phyloP scores from a whole-genome alignment of 2,797 vertebrate genomes.

The Gambelia wislizenii region DNA sequence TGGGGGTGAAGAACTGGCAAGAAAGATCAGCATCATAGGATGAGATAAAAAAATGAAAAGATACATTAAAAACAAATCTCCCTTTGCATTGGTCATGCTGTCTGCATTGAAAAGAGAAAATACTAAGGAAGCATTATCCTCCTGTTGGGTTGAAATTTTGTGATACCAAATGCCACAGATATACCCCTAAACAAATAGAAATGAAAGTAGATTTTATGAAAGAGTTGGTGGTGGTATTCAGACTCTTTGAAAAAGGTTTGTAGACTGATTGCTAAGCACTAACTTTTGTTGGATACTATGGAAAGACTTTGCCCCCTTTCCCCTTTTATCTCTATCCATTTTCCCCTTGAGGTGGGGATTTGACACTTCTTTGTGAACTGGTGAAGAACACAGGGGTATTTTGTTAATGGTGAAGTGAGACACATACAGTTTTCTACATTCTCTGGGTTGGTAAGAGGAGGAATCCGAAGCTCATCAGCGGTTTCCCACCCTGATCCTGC shows the following conservation, averaged over 20 bases:
- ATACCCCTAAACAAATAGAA: constrained; percentile 16
- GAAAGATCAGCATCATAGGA: constrained; percentile 29
- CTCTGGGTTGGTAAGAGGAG: too few relatives aligned
- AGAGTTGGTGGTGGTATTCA: constrained; percentile 12
- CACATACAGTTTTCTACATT: neutral
- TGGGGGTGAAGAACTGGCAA: constrained; percentile 34
- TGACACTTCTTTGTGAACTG: neutral
- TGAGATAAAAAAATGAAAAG: constrained; percentile 46
- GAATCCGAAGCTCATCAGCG: too few relatives aligned
- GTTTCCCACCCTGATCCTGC: neutral
- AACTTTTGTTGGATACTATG: neutral
- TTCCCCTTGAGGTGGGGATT: neutral
- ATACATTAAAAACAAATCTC: constrained; percentile 17
- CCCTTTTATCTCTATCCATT: fast-evolving
- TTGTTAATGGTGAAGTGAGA: neutral
- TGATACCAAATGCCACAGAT: constrained; percentile 25
- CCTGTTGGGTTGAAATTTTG: constrained; percentile 15
- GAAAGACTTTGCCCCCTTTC: neutral
- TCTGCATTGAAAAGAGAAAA: constrained; percentile 51
- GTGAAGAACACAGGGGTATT: neutral
- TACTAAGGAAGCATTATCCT: constrained; percentile 19
- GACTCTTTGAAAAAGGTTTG: constrained; percentile 12
- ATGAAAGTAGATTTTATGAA: constrained; percentile 37
- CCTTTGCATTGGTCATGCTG: neutral
- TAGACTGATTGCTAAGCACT: neutral